These are phyloP conservation scores for Darevskia mixta DNA, from an alignment of 2,797 vertebrate species.

Conservation along the genomic window DNA sequence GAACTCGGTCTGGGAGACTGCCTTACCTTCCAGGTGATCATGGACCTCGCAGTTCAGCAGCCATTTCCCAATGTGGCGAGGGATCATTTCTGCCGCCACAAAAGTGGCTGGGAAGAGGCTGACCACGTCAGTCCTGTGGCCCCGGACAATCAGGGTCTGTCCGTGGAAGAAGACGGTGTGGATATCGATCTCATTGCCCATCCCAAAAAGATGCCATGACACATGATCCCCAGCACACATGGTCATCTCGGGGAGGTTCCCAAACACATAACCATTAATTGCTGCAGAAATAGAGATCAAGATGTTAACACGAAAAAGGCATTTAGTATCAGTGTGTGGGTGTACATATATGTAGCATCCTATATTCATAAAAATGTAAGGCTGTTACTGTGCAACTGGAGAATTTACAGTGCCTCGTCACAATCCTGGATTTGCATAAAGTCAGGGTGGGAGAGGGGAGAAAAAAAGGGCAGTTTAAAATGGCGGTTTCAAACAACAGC, in stretches of 20 bases:
- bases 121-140: conserved; percentile 81
- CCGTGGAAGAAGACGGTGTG: conserved; percentile 85
- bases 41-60: conserved; percentile 83
- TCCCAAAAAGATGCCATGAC: conserved; percentile 84
- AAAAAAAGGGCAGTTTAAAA: too few species aligned
- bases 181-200: conserved; percentile 84
- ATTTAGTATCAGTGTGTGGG: not conserved
- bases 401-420: too few species aligned
- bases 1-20: not conserved
- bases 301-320: not conserved
- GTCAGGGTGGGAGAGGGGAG: too few species aligned
- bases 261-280: conserved; percentile 85
- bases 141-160: conserved; percentile 76
- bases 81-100: conserved; percentile 82
- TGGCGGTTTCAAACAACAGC: too few species aligned
- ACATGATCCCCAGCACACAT: conserved; percentile 79
- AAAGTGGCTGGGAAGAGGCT: conserved; percentile 86
- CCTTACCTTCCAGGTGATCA: conserved; percentile 81
- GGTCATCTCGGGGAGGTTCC: conserved; percentile 79
- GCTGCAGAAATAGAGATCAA: conserved; percentile 73
- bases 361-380: too few species aligned
- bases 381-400: too few species aligned
- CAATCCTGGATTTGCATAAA: too few species aligned
- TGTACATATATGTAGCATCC: too few species aligned
- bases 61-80: conserved; percentile 80